Evolutionary conservation across 2,888 invertebrate genomes (phyloP).

Genomic region (Melangyna quadrimaculata): DNA sequence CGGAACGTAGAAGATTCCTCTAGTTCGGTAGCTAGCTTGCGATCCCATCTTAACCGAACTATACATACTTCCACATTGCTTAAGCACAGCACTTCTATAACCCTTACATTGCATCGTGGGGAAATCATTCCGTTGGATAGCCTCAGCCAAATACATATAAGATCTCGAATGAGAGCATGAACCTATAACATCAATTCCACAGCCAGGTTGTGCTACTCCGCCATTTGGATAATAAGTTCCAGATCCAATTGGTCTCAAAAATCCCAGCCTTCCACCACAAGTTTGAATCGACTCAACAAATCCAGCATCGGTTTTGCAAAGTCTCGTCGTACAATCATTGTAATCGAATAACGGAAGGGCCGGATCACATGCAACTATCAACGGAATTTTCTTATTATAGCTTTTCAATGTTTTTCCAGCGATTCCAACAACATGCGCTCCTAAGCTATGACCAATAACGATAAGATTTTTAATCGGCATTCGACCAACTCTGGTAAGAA

Average conservation of each 20-base stretch:
- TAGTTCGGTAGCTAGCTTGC: not conserved
- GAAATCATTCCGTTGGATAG: constrained; percentile 77
- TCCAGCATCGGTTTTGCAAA: constrained; percentile 75
- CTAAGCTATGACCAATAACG: not conserved
- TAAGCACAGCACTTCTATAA: not conserved
- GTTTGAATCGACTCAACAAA: constrained; percentile 79
- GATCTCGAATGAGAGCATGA: constrained; percentile 81
- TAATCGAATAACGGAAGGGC: constrained; percentile 77
- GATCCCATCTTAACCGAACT: not conserved
- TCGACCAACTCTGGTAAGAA: not conserved
- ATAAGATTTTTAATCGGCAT: not conserved
- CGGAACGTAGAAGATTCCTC: constrained; percentile 6
- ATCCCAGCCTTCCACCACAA: constrained; percentile 76
- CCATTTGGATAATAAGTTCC: constrained; percentile 83
- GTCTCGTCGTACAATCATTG: constrained; percentile 74
- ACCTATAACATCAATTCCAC: constrained; percentile 79
- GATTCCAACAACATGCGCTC: not conserved
- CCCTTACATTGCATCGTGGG: constrained; percentile 73
- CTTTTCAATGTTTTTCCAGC: not conserved
- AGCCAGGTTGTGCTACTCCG: constrained; percentile 83
- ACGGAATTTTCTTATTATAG: constrained; percentile 75
- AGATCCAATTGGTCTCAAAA: constrained; percentile 79
- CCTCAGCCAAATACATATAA: constrained; percentile 81
- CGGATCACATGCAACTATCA: constrained; percentile 82
- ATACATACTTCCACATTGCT: not conserved